Conservation (phyloP, 2,888 invertebrate species). For the Agapetus fuscipes region DNA sequence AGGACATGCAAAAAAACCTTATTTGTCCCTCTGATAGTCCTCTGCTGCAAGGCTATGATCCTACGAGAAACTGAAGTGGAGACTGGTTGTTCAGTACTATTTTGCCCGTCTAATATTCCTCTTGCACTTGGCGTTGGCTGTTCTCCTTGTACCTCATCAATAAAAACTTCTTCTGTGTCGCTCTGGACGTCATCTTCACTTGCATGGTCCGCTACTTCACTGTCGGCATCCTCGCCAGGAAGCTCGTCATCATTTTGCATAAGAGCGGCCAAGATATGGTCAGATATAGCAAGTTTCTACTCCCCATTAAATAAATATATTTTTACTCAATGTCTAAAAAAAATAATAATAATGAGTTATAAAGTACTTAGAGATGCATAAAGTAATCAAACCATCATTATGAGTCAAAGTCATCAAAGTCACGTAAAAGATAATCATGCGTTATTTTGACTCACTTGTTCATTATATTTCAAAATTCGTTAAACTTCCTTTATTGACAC, state of each 20-base stretch:
- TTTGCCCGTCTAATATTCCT: slow-evolving; percentile 3
- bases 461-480: no score
- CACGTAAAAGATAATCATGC: no score
- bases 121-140: no score
- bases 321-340: no score
- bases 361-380: not conserved
- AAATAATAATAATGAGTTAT: no score
- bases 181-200: slow-evolving; percentile 10
- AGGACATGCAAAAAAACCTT: no score
- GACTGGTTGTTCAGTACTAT: slow-evolving; percentile 8
- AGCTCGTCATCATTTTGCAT: slow-evolving; percentile 2
- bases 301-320: slow-evolving; percentile 1
- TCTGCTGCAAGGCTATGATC: slow-evolving; percentile 2
- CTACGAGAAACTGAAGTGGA: slow-evolving; percentile 5
- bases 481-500: no score
- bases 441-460: no score
- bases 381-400: not conserved
- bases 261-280: slow-evolving; percentile 1
- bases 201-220: slow-evolving; percentile 5
- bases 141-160: slow-evolving; percentile 8
- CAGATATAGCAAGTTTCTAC: slow-evolving; percentile 1
- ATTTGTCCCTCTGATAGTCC: no score
- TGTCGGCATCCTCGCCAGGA: slow-evolving; percentile 3
- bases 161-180: slow-evolving; percentile 12
- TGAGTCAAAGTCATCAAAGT: not conserved